Base-by-base conservation (phyloP, 2,113 vertebrate genomes). In the Thoracochromis brauschi region DNA sequence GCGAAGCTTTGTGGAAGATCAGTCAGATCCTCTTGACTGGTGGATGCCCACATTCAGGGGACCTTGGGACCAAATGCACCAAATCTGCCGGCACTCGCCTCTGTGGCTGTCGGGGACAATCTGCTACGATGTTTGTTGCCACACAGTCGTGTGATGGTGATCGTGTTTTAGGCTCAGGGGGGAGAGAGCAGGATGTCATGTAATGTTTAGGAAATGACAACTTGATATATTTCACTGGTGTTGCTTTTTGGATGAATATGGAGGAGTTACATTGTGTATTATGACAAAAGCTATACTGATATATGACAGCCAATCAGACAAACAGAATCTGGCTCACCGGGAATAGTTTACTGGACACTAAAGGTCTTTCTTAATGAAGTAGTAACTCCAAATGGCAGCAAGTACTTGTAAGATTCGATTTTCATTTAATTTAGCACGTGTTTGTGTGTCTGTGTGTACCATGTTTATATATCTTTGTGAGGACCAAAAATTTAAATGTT, bases 21-120 rank as follows among this genome's bases (percentile, higher is more conserved):
- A 90, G 75, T 90, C 60, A 24, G 80, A 82, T 87, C 83, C 85
- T 83, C 81, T 82, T 85, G 85, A 83, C 21, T 71, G n/a, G 26
- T 78, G 49, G 88, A 80, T 57, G 9, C 87, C 65, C 80, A 54
- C 21, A 5, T 53, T 79, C 35, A 40, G 21, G 54, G 31, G 51
- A 31, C 8, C 81, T 84, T n/a, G 12, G 33, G 89, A 85, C 60
- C 63, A 83, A 81, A 83, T 31, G 71, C 80, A 71, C 53, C 7
- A 11, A 73, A 83, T 85, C 80, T 53, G 16, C n/a, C 21, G 9
- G 68, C 51, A 2, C 31, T 81, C n/a, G 9, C 54, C 80, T 88
- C 49, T 0, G 13, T 7, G 26, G 82, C 86, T 88, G 84, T 90
- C 84, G 33, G 82, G 7, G 16, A 83, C 26, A 54, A 85, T 86